A percentile compares a stretch with the other conserved stretches of the same genome.
These are phyloP conservation scores for Heliconius congener DNA, from an alignment of 1,140 invertebrate species.

Conservation along the genomic window DNA sequence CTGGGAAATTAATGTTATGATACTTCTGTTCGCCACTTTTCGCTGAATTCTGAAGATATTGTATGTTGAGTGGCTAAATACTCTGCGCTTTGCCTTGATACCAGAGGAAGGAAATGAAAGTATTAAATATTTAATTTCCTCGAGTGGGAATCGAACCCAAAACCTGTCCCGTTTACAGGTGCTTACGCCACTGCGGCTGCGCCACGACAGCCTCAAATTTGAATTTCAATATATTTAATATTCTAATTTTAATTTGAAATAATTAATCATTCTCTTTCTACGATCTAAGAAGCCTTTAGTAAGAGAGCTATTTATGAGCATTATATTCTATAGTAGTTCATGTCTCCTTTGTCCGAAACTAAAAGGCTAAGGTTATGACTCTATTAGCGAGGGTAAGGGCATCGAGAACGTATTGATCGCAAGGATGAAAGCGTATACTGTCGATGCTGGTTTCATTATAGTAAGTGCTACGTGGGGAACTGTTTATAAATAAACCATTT, in stretches of 20 bases:
- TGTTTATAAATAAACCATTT: background rate
- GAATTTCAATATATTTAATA: too few species aligned
- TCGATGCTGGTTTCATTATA: background rate
- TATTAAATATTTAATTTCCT: too few species aligned
- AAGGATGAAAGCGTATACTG: background rate
- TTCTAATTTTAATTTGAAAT: background rate
- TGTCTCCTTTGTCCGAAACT: constrained; percentile 3
- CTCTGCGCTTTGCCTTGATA: too few species aligned
- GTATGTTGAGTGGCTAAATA: too few species aligned
- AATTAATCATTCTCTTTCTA: background rate
- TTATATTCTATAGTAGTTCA: background rate
- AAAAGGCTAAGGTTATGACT: constrained; percentile 7
- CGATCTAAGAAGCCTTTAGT: background rate
- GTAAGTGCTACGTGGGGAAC: background rate
- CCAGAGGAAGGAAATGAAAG: too few species aligned
- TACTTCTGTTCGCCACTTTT: too few species aligned
- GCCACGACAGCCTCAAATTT: too few species aligned
- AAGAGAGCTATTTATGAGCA: background rate
- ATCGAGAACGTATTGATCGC: background rate
- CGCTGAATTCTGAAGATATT: too few species aligned
- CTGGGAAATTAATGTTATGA: too few species aligned
- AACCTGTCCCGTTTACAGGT: too few species aligned
- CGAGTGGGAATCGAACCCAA: too few species aligned
- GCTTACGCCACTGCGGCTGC: too few species aligned
- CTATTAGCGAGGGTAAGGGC: constrained; percentile 6